Evolutionary conservation across 2,888 invertebrate genomes (phyloP).

Genomic region (Epirrhoe alternata): DNA sequence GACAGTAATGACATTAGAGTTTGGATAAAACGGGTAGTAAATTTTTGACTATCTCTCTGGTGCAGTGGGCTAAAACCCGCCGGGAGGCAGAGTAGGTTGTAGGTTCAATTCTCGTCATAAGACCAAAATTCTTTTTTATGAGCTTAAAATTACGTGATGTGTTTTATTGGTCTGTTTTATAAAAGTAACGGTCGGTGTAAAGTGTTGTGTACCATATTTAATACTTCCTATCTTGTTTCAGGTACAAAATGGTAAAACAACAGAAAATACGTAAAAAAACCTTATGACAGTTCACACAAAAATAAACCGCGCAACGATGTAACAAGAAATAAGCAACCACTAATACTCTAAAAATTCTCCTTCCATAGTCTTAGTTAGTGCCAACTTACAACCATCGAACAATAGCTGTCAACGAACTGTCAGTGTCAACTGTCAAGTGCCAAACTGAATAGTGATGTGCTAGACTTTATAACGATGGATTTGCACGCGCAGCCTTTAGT

Average conservation of each 20-base stretch:
- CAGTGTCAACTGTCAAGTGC: slow-evolving; percentile 18
- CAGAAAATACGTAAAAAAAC: slow-evolving; percentile 72
- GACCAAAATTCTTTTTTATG: too few species aligned
- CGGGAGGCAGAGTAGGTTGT: too few species aligned
- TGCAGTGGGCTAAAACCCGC: too few species aligned
- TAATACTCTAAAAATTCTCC: slow-evolving; percentile 63
- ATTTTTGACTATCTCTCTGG: too few species aligned
- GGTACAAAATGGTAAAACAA: slow-evolving; percentile 69
- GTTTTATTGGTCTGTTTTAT: too few species aligned
- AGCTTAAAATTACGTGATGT: too few species aligned
- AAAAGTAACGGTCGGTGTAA: too few species aligned
- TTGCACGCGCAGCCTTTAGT: slow-evolving; percentile 77
- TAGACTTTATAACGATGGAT: slow-evolving; percentile 65
- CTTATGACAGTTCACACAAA: slow-evolving; percentile 52
- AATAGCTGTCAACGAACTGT: slow-evolving; percentile 8
- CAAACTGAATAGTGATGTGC: slow-evolving; percentile 48
- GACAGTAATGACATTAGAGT: too few species aligned
- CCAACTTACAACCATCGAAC: slow-evolving; percentile 35
- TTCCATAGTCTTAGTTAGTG: slow-evolving; percentile 44
- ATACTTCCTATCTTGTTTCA: slow-evolving; percentile 53
- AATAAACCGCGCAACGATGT: slow-evolving; percentile 48
- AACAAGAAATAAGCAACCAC: slow-evolving; percentile 54
- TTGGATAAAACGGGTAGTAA: too few species aligned
- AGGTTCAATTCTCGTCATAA: too few species aligned
- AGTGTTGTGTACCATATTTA: neutral